phyloP scores from a whole-genome alignment of 2,113 vertebrate genomes.

The Callithrix jacchus region DNA sequence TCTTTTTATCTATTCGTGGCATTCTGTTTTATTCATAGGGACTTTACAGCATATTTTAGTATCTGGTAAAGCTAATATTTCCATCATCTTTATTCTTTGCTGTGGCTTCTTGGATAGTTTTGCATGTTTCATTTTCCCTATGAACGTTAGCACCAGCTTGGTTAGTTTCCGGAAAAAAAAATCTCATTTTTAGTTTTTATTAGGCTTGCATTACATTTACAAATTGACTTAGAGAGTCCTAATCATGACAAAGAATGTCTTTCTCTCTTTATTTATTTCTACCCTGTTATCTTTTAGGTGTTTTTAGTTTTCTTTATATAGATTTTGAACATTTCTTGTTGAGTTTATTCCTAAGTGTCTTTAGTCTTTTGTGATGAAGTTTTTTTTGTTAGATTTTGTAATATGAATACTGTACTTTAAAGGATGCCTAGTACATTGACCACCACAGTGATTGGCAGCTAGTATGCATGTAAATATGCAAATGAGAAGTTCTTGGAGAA shows the following conservation, averaged over 20 bases:
- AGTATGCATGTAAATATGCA: not conserved
- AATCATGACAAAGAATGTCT: not conserved
- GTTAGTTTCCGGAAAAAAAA: not conserved
- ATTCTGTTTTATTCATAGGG: not conserved
- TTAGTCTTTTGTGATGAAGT: not conserved
- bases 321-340: not conserved
- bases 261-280: not conserved
- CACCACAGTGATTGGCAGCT: not conserved
- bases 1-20: not conserved
- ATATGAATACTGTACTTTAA: not conserved
- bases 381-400: not conserved
- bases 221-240: not conserved
- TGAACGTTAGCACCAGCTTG: not conserved
- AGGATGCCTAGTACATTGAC: not conserved
- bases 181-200: not conserved
- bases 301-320: not conserved
- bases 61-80: not conserved
- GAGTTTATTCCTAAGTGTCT: conserved; percentile 19
- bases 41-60: not conserved
- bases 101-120: not conserved
- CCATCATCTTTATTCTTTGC: not conserved
- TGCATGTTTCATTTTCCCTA: conserved; percentile 4
- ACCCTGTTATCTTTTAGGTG: not conserved
- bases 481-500: not conserved
- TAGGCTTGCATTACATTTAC: not conserved